Evolutionary conservation across 2,888 invertebrate species (phyloP).

Genomic region (Pyralis farinalis): DNA sequence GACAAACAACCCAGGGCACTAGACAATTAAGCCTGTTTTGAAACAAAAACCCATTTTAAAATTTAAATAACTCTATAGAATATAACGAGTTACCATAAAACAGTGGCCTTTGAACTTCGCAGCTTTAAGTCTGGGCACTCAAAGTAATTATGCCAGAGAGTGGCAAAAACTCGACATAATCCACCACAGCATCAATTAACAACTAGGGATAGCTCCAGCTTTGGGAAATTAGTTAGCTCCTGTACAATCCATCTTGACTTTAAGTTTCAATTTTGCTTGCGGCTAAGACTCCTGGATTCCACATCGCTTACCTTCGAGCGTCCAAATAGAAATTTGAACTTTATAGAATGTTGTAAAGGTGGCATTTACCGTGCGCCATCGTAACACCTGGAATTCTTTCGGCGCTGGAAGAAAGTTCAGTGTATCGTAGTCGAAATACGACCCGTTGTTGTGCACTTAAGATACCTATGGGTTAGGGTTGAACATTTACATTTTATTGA

Average conservation of each 20-base stretch:
- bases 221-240: conserved; percentile 55
- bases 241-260: conserved; percentile 32
- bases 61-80: conserved; percentile 45
- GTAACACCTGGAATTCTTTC: conserved; percentile 34
- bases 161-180: conserved; percentile 52
- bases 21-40: conserved; percentile 24
- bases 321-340: conserved; percentile 34
- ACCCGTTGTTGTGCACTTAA: conserved; percentile 52
- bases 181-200: conserved; percentile 49
- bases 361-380: conserved; percentile 25
- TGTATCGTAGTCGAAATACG: conserved; percentile 51
- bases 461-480: conserved; percentile 43
- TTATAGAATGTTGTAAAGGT: conserved; percentile 26
- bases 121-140: conserved; percentile 36
- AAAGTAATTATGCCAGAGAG: conserved; percentile 44
- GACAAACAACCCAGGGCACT: not conserved
- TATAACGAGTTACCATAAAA: conserved; percentile 47
- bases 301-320: conserved; percentile 29
- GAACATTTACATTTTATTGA: conserved; percentile 25
- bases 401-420: conserved; percentile 37
- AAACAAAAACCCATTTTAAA: conserved; percentile 35
- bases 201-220: conserved; percentile 29
- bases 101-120: conserved; percentile 37
- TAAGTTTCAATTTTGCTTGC: conserved; percentile 46
- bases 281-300: conserved; percentile 22